Percentiles rank a stretch among this genome's conserved stretches.
These are phyloP conservation scores for Drosophila subpulchrella DNA, from an alignment of 1,140 invertebrate species.

Conservation along the genomic window DNA sequence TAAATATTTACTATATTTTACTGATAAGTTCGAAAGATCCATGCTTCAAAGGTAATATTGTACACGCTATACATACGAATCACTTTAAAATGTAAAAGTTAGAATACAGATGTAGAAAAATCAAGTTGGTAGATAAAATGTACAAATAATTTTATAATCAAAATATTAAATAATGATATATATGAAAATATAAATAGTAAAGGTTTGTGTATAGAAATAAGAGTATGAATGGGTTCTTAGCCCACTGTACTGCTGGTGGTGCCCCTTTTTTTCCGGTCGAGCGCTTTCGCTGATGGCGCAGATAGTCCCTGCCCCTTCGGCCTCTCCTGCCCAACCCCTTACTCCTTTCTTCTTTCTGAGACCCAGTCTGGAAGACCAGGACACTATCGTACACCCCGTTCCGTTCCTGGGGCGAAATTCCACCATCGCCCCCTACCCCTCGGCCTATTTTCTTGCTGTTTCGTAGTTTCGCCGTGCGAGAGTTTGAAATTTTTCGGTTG, in stretches of 20 bases:
- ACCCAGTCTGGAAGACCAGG: neutral
- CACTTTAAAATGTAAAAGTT: too few species aligned
- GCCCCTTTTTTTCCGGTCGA: conserved; percentile 70
- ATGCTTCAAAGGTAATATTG: too few species aligned
- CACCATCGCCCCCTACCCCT: neutral
- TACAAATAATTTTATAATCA: too few species aligned
- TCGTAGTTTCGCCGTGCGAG: conserved; percentile 57
- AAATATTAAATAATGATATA: too few species aligned
- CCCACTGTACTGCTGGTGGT: conserved; percentile 33
- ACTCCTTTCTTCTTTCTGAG: conserved; percentile 1
- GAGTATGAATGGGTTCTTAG: neutral
- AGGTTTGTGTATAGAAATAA: neutral
- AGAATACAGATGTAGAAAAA: too few species aligned
- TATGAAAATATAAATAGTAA: too few species aligned
- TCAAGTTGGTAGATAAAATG: too few species aligned
- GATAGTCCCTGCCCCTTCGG: conserved; percentile 37
- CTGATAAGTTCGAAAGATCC: too few species aligned
- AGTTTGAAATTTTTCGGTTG: conserved; percentile 79
- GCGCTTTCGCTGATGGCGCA: conserved; percentile 63
- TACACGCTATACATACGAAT: too few species aligned
- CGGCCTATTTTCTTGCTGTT: conserved; percentile 25
- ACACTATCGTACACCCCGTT: conserved; percentile 44
- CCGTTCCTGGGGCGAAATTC: conserved; percentile 10
- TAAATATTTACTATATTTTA: too few species aligned
- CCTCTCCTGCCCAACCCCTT: conserved; percentile 8